Base-by-base conservation (phyloP, 2,888 invertebrate species). In the Thyatira batis region DNA sequence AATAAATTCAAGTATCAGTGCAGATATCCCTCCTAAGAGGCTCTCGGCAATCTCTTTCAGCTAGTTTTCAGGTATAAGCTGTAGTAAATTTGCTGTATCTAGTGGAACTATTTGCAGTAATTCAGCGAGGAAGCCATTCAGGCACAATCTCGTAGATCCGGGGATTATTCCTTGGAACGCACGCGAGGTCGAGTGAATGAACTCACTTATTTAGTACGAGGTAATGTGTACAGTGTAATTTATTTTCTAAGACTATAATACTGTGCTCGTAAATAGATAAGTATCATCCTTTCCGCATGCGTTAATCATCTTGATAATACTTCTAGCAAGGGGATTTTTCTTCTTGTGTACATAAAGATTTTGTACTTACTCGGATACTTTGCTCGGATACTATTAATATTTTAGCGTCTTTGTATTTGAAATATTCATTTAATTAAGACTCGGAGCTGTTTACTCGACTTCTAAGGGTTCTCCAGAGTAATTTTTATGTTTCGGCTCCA, bases 31-130 rank as follows among this genome's bases (percentile, higher is more conserved):
- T 20, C 48, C 48, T 20, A 17, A 11, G 28, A 28, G 48, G 48
- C 48, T 48, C 20, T 48, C 20, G 4, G 48, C 2, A 28, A 48
- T 48, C 9, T 48, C 27, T 20, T 48, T 48, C 20, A 48, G 48
- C 48, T 48, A 21, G 48, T 27, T 48, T 48, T 48, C 27, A 27
- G 48, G 23, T 11, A 25, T n/a, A 39, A 39, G 39, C 25, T 23
- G 25, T 51, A 33, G 49, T 27, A 50, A 45, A n/a, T 49, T 30
- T 3, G 21, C 46, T 53, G 58, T 46, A 57, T 53, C 54, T 61
- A 55, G 55, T 67, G 67, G 76, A 75, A 73, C 75, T 76, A 82
- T 80, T 77, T 73, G 76, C 76, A 78, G 76, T 81, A 78, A 78
- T 78, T 80, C 73, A 76, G 60, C 46, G 52, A 60, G 59, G 72